phyloP scores from a whole-genome alignment of 2,888 invertebrate species.

The Drosophila pegasa region DNA sequence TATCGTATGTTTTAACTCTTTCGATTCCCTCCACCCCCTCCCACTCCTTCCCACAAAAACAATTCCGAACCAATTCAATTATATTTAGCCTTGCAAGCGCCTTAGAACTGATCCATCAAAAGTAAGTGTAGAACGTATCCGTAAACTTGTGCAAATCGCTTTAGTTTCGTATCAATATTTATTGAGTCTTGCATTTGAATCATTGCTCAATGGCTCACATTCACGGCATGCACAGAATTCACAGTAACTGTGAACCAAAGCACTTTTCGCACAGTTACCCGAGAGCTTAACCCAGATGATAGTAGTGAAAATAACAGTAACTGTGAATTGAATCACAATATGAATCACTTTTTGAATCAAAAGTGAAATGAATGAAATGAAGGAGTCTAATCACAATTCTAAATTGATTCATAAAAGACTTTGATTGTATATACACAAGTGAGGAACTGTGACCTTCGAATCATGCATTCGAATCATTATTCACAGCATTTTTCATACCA shows the following conservation, averaged over 20 bases:
- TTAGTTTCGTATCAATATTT: slow-evolving; percentile 10
- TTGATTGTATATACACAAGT: not conserved
- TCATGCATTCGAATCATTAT: not conserved
- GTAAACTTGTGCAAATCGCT: slow-evolving; percentile 22
- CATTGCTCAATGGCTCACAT: not conserved
- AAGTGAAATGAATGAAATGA: not conserved
- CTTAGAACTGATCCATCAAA: slow-evolving; percentile 75
- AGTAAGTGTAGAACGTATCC: slow-evolving; percentile 73
- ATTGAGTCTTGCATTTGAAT: not conserved
- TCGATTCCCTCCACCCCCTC: slow-evolving; percentile 6
- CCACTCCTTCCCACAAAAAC: not conserved
- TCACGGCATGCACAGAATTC: slow-evolving; percentile 12
- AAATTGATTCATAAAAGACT: slow-evolving; percentile 2
- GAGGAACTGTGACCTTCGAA: not conserved
- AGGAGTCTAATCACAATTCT: too few relatives aligned
- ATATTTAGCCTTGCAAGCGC: slow-evolving; percentile 79
- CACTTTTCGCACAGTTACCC: slow-evolving; percentile 6
- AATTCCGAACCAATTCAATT: slow-evolving; percentile 23
- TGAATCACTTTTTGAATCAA: not conserved
- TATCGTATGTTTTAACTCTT: slow-evolving; percentile 36
- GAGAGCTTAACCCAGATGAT: not conserved
- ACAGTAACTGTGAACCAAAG: slow-evolving; percentile 6
- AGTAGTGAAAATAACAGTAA: not conserved
- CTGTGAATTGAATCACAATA: not conserved
- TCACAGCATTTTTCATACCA: not conserved